Conservation (phyloP, 2,797 vertebrate species). For the Simalia tracyae region DNA sequence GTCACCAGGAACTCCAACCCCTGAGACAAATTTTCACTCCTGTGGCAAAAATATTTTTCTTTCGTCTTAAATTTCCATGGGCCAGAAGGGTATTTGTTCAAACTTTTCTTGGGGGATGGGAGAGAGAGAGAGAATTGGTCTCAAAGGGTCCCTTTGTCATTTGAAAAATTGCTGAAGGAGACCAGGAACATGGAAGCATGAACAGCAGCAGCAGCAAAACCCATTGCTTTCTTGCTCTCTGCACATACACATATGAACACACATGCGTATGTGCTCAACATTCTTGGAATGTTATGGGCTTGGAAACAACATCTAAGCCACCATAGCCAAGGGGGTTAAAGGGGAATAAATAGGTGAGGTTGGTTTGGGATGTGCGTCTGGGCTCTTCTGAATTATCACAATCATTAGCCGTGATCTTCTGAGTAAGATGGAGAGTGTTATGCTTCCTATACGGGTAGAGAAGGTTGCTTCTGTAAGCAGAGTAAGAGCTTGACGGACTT, state of each 20-base stretch:
- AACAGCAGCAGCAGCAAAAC: not conserved
- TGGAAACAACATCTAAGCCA: not conserved
- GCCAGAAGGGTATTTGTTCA: conserved; percentile 9
- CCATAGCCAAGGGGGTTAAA: not conserved
- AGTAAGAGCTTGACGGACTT: not conserved
- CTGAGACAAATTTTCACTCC: conserved; percentile 9
- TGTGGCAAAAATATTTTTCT: conserved; percentile 10
- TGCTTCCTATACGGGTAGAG: not conserved
- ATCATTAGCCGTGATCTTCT: not conserved
- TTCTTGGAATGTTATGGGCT: not conserved
- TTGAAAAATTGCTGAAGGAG: not conserved
- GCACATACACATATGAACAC: not conserved
- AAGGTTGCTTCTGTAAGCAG: not conserved
- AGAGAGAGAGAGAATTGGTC: not conserved
- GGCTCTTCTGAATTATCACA: not conserved
- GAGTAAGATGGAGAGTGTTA: too few relatives aligned
- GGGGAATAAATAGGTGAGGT: not conserved
- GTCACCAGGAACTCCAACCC: not conserved
- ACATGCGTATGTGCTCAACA: not conserved
- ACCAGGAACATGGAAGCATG: not conserved
- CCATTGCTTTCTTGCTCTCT: not conserved
- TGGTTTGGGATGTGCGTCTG: not conserved
- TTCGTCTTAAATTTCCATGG: conserved; percentile 25
- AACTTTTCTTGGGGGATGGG: not conserved
- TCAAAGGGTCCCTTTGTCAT: conserved; percentile 17